Evolutionary conservation across 2,888 invertebrate species (phyloP).

Genomic region (Noctua fimbriata): DNA sequence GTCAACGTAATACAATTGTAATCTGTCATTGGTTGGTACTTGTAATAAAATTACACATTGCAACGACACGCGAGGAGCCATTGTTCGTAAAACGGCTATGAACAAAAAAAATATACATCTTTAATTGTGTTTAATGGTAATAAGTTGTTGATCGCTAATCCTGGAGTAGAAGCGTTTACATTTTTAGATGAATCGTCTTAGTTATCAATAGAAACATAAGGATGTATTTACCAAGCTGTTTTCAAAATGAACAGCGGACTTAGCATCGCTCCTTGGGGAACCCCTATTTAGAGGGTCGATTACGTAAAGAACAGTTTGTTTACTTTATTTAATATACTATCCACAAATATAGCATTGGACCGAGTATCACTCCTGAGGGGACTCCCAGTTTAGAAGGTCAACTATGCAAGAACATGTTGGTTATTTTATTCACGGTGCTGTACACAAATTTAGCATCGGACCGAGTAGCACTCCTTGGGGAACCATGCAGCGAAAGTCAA

Average conservation of each 20-base stretch:
- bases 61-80: conserved; percentile 72
- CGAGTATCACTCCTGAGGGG: not conserved
- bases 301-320: not conserved
- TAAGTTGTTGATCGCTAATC: conserved; percentile 25
- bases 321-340: not conserved
- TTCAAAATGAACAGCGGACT: not conserved
- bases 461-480: not conserved
- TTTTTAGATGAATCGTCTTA: not conserved
- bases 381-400: not conserved
- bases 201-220: not conserved
- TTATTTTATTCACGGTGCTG: not conserved
- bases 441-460: not conserved
- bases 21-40: conserved; percentile 67
- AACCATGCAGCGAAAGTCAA: not conserved
- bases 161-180: not conserved
- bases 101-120: conserved; percentile 64
- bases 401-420: not conserved
- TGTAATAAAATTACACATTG: conserved; percentile 73
- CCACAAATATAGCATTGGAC: not conserved
- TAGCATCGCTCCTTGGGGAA: conserved; percentile 13
- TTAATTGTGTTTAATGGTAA: conserved; percentile 68
- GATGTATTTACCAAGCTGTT: not conserved
- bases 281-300: not conserved
- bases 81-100: conserved; percentile 64
- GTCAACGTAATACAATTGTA: conserved; percentile 68